Conservation (phyloP, 2,113 vertebrate genomes). For the Corvus hawaiiensis region DNA sequence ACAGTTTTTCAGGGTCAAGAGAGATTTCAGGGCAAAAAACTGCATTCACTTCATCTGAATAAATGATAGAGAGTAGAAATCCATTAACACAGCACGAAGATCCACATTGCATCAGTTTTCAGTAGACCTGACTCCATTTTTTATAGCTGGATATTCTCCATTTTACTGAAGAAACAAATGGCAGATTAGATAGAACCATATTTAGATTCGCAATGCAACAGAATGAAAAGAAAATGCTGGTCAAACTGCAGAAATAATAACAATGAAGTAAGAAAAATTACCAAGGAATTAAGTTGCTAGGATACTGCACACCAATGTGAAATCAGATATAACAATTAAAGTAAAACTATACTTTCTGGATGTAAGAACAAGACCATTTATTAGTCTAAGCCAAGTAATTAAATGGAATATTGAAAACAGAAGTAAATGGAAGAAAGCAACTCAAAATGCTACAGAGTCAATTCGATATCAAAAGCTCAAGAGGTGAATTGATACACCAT, state of each 20-base stretch:
- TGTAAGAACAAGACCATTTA: conserved; percentile 68
- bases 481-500: conserved; percentile 43
- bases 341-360: conserved; percentile 62
- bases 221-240: not conserved
- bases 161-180: not conserved
- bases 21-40: conserved; percentile 12
- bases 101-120: not conserved
- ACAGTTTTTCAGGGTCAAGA: conserved; percentile 9
- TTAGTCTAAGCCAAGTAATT: conserved; percentile 67
- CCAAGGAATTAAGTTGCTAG: conserved; percentile 66
- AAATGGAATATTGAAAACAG: conserved; percentile 69
- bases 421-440: conserved; percentile 54
- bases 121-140: not conserved
- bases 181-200: not conserved
- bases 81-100: not conserved
- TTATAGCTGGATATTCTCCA: not conserved
- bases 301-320: conserved; percentile 64
- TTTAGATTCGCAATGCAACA: not conserved
- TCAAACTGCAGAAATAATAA: not conserved
- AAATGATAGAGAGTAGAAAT: not conserved
- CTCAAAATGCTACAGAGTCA: conserved; percentile 37
- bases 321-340: conserved; percentile 75
- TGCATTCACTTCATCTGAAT: not conserved
- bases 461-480: conserved; percentile 39
- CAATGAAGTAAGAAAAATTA: not conserved